Evolutionary conservation across 2,797 vertebrate genomes (phyloP).

Genomic region (Tauraco hartlaubi): DNA sequence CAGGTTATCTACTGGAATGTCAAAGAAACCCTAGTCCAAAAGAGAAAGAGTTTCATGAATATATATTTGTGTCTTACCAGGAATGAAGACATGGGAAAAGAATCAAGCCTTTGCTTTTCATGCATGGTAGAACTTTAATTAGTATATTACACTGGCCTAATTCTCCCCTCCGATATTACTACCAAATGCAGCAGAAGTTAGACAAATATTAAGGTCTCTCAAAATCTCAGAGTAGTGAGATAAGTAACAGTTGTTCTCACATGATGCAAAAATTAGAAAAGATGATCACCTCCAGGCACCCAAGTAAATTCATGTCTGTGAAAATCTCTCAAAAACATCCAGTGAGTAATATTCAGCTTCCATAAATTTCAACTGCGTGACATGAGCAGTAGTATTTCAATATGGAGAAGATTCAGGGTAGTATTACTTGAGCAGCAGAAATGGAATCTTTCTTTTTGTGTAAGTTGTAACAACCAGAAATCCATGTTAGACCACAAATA

Average conservation of each 20-base stretch:
- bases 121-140: neutral
- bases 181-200: neutral
- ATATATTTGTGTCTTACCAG: neutral
- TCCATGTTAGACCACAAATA: neutral
- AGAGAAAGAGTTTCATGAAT: constrained; percentile 8
- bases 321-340: neutral
- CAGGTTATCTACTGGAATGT: constrained; percentile 96
- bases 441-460: neutral
- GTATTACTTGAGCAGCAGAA: neutral
- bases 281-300: neutral
- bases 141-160: neutral
- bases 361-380: neutral
- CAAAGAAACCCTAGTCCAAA: constrained; percentile 89
- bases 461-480: neutral
- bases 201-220: neutral
- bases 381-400: neutral
- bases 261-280: neutral
- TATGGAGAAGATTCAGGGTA: neutral
- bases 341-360: neutral
- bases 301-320: neutral
- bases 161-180: neutral
- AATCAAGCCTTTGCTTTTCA: neutral
- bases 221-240: neutral
- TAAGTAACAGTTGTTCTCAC: neutral
- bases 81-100: neutral